Conservation (phyloP, 2,797 vertebrate genomes). For the Arrhamphus sclerolepis region DNA sequence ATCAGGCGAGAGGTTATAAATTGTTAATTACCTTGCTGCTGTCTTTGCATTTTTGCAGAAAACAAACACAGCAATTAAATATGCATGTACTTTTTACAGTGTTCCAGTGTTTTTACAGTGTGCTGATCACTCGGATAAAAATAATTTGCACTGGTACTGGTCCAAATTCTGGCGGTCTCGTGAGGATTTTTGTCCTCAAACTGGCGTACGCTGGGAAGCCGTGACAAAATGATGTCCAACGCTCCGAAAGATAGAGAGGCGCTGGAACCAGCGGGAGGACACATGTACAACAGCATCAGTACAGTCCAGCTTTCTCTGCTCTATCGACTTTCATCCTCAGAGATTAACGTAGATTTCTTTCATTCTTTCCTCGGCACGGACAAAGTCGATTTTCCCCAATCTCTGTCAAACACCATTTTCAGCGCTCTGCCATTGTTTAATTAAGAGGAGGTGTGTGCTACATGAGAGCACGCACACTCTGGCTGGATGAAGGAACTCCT, state of each 20-base stretch:
- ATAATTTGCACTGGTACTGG: too few species aligned
- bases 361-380: conserved; percentile 17
- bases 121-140: too few species aligned
- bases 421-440: conserved; percentile 67
- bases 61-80: too few species aligned
- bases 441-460: conserved; percentile 68
- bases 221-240: not conserved
- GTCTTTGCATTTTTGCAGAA: too few species aligned
- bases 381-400: conserved; percentile 47
- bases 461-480: conserved; percentile 45
- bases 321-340: conserved; percentile 34
- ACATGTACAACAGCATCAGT: conserved; percentile 2
- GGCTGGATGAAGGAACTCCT: conserved; percentile 69
- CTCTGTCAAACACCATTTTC: conserved; percentile 52
- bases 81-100: too few species aligned
- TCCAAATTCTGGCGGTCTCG: too few species aligned
- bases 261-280: not conserved
- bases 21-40: too few species aligned
- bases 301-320: conserved; percentile 2
- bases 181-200: not conserved
- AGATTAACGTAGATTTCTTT: conserved; percentile 35
- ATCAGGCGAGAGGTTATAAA: too few species aligned
- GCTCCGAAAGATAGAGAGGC: conserved; percentile 10
- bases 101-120: too few species aligned
- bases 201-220: not conserved